Evolutionary conservation across 2,888 invertebrate species (phyloP), one percentile per base, ranked within the genome.

Genomic region (Tortrix viridana): DNA sequence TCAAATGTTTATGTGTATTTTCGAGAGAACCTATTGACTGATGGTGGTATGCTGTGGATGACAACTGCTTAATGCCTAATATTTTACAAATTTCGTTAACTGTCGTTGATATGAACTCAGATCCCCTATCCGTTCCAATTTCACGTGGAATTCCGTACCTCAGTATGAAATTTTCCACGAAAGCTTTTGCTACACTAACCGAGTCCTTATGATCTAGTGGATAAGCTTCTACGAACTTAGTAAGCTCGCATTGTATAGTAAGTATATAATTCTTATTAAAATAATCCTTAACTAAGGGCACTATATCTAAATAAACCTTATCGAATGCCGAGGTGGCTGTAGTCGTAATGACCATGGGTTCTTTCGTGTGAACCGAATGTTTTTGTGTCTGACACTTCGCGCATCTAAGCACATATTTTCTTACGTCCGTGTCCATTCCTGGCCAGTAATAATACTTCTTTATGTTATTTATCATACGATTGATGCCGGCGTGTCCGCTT

Each of bases 241-340:
- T 48, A 9, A 48, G 23, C 23, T 48, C 47, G 14, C 47, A 48
- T 48, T 48, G 47, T 22, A 48, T 48, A 20, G 46, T 46, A 9
- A 48, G n/a, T 4, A 48, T 48, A 23, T 48, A 48, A n/a, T 23
- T 48, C 23, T 48, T 48, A 48, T 48, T 48, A 48, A 23, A 48
- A 48, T 48, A 48, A 48, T 48, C 47, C 23, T 48, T 48, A 48
- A 9, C 14, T 48, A 48, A 48, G 22, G 47, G 47, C 2, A 48
- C 47, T 48, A 48, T 48, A 22, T 48, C 47, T 48, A 48, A 23
- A n/a, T 14, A 48, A 23, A 48, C 23, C n/a, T 48, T 48, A 48
- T 48, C 47, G 3, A 48, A 48, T 23, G 47, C 47, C 23, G 47
- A 23, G 5, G 47, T 48, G 47, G 23, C 47, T 23, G 47, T 48